Evolutionary conservation across 2,888 invertebrate genomes (phyloP).

Genomic region (Tetanocera ferruginea): DNA sequence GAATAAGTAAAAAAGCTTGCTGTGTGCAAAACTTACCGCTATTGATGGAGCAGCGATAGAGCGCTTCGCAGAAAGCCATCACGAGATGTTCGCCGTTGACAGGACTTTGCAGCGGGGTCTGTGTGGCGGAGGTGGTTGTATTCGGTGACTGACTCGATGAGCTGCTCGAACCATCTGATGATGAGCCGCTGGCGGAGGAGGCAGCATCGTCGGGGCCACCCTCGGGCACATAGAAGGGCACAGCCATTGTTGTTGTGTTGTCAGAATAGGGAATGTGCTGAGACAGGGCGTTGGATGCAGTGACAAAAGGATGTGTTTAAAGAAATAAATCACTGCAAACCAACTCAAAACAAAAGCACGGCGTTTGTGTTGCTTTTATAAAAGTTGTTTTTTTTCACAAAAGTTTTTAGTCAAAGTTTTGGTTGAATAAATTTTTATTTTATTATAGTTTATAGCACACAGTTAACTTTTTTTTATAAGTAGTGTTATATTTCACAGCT

Average conservation of each 20-base stretch:
- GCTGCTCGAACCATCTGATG: constrained; percentile 52
- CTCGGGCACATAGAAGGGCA: constrained; percentile 70
- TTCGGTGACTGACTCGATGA: constrained; percentile 65
- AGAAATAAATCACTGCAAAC: not conserved
- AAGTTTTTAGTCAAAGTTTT: not conserved
- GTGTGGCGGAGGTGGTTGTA: constrained; percentile 65
- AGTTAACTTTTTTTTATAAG: not conserved
- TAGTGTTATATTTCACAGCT: not conserved
- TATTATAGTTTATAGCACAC: not conserved
- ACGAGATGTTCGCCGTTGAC: constrained; percentile 66
- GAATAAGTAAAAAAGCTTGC: not conserved
- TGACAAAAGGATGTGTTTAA: not conserved
- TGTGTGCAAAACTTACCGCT: constrained; percentile 58
- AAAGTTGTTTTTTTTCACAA: not conserved
- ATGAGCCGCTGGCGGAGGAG: constrained; percentile 54
- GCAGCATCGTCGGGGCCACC: constrained; percentile 65
- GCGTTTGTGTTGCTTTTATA: not conserved
- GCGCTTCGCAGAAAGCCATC: constrained; percentile 67
- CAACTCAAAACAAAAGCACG: constrained; percentile 2
- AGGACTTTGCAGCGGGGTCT: constrained; percentile 65
- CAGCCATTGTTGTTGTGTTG: constrained; percentile 63
- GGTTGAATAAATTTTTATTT: not conserved
- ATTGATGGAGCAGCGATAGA: constrained; percentile 62
- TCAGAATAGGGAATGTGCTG: constrained; percentile 24
- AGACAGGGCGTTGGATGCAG: not conserved